A percentile compares a stretch with the other conserved stretches of the same genome.
Conservation (phyloP, 2,113 vertebrate genomes). For the Ictidomys tridecemlineatus region DNA sequence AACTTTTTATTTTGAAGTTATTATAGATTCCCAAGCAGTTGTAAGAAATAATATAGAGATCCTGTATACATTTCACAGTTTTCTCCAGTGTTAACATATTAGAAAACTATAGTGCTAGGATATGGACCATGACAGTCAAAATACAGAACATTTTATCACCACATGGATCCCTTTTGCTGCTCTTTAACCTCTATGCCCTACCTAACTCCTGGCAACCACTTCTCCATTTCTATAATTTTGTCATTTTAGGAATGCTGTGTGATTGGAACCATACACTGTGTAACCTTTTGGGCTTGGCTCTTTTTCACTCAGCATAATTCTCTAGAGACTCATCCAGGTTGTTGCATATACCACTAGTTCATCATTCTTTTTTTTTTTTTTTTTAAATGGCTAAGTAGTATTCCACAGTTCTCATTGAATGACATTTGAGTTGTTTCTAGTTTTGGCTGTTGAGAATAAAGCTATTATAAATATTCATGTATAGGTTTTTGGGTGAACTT, state of each 20-base stretch:
- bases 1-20: constrained; percentile 4
- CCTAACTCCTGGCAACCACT: not conserved
- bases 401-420: not conserved
- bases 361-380: not conserved
- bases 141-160: not conserved
- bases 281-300: no score
- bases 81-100: not conserved
- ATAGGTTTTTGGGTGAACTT: not conserved
- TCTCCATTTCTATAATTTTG: not conserved
- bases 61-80: not conserved
- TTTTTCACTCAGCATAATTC: not conserved
- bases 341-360: not conserved
- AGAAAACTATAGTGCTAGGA: not conserved
- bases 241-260: not conserved
- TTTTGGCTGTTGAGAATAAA: not conserved
- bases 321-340: not conserved
- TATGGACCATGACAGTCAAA: not conserved
- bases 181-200: not conserved
- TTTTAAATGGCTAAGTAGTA: not conserved
- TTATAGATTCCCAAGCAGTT: not conserved
- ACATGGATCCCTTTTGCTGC: not conserved
- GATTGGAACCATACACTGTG: not conserved
- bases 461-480: not conserved
- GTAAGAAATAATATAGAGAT: no score
- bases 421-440: no score